These are phyloP conservation scores for Gambusia affinis DNA, from an alignment of 2,113 vertebrate genomes.

Conservation along the genomic window DNA sequence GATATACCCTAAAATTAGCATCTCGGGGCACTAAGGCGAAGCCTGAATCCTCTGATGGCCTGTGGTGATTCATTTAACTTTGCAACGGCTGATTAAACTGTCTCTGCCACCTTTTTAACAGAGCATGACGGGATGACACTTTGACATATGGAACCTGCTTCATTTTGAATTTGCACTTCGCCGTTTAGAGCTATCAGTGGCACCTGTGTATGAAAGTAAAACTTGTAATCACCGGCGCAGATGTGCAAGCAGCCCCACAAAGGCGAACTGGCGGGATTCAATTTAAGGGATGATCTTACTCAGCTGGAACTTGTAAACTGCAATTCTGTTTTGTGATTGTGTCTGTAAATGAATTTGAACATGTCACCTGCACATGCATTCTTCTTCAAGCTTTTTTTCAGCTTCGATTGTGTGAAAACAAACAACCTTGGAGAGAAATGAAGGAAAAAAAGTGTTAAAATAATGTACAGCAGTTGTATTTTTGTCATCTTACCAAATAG, in stretches of 20 bases:
- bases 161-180: constrained; percentile 25
- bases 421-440: background rate
- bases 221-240: constrained; percentile 11
- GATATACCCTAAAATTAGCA: constrained; percentile 48
- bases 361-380: background rate
- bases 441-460: background rate
- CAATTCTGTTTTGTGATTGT: constrained; percentile 24
- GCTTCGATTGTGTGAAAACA: background rate
- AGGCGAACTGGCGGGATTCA: background rate
- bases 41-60: constrained; percentile 51
- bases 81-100: constrained; percentile 65
- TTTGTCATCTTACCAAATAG: background rate
- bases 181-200: constrained; percentile 14
- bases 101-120: constrained; percentile 48
- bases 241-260: constrained; percentile 27
- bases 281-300: constrained; percentile 26
- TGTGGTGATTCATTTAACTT: constrained; percentile 66
- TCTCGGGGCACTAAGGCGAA: constrained; percentile 33
- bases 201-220: constrained; percentile 30
- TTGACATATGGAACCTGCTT: constrained; percentile 53
- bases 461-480: background rate
- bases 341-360: background rate
- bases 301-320: background rate
- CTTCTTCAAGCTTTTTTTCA: background rate
- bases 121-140: constrained; percentile 51